phyloP scores from a whole-genome alignment of 2,797 vertebrate genomes.

The Sylvia borin region DNA sequence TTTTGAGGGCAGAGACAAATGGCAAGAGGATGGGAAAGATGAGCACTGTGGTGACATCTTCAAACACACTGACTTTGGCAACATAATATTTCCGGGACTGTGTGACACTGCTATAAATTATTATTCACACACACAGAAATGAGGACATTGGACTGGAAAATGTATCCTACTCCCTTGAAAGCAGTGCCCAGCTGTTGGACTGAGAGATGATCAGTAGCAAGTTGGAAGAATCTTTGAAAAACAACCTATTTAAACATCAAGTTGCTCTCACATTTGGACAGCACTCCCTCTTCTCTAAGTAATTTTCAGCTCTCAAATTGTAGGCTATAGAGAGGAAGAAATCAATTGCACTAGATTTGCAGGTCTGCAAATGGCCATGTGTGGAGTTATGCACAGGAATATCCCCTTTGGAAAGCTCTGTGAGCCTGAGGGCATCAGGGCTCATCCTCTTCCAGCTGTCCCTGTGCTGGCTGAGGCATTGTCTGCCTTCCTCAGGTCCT shows the following conservation, averaged over 20 bases:
- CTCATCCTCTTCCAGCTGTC: neutral
- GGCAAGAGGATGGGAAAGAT: neutral
- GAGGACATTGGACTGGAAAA: neutral
- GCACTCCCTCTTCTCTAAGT: neutral
- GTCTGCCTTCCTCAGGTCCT: neutral
- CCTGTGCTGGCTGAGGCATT: neutral
- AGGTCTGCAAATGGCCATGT: neutral
- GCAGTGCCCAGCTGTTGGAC: neutral
- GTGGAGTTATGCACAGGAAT: neutral
- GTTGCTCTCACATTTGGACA: neutral
- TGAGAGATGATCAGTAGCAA: neutral
- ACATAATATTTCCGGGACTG: neutral
- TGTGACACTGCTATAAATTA: neutral
- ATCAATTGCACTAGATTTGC: neutral
- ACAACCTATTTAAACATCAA: neutral
- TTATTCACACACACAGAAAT: neutral
- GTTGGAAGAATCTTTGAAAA: neutral
- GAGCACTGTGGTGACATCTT: neutral
- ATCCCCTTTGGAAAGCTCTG: neutral
- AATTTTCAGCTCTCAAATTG: neutral
- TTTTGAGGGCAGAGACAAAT: neutral
- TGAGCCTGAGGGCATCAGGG: neutral
- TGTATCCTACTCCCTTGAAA: neutral
- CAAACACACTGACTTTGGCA: neutral
- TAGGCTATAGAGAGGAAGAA: neutral